These are phyloP conservation scores for Mesocentrotus franciscanus DNA, from an alignment of 53 echinoderm and acorn worm species.

Conservation along the genomic window DNA sequence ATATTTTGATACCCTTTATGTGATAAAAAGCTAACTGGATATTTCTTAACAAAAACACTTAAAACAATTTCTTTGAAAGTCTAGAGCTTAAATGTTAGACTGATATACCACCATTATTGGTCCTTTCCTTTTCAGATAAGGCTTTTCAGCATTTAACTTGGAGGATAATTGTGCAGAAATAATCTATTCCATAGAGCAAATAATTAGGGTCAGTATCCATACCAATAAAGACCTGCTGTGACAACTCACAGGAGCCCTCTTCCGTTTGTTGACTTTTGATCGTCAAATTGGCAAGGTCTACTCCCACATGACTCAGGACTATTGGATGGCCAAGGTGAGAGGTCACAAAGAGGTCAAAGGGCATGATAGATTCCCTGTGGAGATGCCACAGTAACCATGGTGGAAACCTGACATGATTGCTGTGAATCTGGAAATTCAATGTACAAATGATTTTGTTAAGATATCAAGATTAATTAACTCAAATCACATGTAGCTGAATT, in stretches of 20 bases:
- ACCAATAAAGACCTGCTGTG: slow-evolving; percentile 17
- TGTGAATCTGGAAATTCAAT: slow-evolving; percentile 7
- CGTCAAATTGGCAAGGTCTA: slow-evolving; percentile 46
- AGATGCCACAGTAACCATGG: slow-evolving; percentile 61
- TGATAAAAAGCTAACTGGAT: too few species aligned
- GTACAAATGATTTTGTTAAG: too few species aligned
- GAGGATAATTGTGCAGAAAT: background rate
- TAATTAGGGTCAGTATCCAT: background rate
- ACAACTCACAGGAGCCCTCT: background rate
- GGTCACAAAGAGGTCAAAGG: slow-evolving; percentile 57
- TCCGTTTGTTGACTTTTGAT: background rate
- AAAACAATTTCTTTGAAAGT: too few species aligned
- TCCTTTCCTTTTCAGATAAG: too few species aligned
- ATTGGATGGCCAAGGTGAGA: background rate
- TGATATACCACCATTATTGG: too few species aligned
- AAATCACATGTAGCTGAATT: too few species aligned
- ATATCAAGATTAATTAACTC: background rate
- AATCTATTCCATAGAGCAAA: background rate
- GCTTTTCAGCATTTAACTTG: too few species aligned
- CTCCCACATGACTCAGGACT: background rate
- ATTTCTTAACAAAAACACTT: too few species aligned
- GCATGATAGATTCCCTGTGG: slow-evolving; percentile 62
- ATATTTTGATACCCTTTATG: too few species aligned
- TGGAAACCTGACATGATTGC: background rate
- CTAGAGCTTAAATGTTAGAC: too few species aligned